phyloP scores from a whole-genome alignment of 2,797 vertebrate species.

The Dendrocincla tyrannina region DNA sequence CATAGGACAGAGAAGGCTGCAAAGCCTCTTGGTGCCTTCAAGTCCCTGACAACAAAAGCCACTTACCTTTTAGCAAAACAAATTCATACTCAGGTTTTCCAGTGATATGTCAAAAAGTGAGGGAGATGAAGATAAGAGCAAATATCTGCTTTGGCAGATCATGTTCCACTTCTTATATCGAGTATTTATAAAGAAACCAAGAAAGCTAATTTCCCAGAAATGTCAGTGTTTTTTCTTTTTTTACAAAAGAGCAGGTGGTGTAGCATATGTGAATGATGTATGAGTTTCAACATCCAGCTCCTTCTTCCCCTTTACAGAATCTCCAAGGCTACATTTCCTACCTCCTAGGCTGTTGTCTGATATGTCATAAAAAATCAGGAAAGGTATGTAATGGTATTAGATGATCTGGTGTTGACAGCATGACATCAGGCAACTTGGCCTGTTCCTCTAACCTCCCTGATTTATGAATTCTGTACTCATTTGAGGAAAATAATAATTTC shows the following conservation, averaged over 20 bases:
- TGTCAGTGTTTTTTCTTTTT: not conserved
- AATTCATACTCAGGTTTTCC: not conserved
- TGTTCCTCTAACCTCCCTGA: not conserved
- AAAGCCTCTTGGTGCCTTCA: not conserved
- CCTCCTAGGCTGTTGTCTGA: not conserved
- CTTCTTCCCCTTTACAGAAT: not conserved
- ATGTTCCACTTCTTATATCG: not conserved
- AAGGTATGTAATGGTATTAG: not conserved
- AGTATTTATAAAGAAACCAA: not conserved
- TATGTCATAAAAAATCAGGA: not conserved
- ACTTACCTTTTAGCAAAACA: not conserved
- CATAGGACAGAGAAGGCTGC: accelerated
- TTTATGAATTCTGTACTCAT: not conserved
- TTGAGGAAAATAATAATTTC: not conserved
- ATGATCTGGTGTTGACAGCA: not conserved
- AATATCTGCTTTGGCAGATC: not conserved
- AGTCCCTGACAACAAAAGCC: not conserved
- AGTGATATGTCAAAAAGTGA: not conserved
- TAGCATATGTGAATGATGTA: not conserved
- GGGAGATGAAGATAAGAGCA: not conserved
- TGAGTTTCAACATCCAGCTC: not conserved
- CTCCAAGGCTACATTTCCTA: not conserved
- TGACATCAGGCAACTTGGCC: not conserved
- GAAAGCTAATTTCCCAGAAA: not conserved
- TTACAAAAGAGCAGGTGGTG: not conserved